Evolutionary conservation across 1,140 invertebrate species (phyloP).

Genomic region (Drosophila persimilis): DNA sequence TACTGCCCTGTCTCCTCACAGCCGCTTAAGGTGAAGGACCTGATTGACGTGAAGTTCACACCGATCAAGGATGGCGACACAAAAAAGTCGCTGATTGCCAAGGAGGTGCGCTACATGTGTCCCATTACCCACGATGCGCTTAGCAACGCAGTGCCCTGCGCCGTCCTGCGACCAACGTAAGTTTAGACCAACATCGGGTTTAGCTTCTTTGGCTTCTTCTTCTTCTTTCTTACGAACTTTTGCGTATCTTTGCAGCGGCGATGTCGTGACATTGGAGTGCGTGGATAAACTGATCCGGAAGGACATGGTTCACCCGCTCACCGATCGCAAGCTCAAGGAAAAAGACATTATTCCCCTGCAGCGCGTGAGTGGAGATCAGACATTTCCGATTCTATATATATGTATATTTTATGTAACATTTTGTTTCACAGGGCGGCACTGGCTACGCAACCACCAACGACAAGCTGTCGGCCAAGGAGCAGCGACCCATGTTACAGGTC

Average conservation of each 20-base stretch:
- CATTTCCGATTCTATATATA: background rate
- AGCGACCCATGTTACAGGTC: constrained; percentile 93
- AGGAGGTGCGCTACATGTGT: constrained; percentile 97
- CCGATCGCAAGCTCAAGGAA: constrained; percentile 93
- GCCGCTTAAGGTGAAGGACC: constrained; percentile 94
- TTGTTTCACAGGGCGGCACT: constrained; percentile 91
- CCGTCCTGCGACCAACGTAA: constrained; percentile 95
- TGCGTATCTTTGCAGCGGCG: constrained; percentile 85
- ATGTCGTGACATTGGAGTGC: constrained; percentile 98
- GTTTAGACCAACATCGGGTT: constrained; percentile 53
- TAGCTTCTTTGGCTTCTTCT: too few species aligned
- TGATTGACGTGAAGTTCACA: constrained; percentile 97
- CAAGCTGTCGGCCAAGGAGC: constrained; percentile 92
- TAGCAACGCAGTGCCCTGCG: constrained; percentile 96
- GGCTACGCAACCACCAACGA: constrained; percentile 95
- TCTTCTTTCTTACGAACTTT: background rate
- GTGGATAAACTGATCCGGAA: constrained; percentile 98
- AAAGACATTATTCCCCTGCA: constrained; percentile 96
- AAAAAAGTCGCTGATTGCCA: constrained; percentile 91
- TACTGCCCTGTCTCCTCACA: constrained; percentile 96
- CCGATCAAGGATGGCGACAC: constrained; percentile 93
- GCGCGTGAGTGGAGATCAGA: constrained; percentile 85
- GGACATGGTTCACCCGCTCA: constrained; percentile 98
- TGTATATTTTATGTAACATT: background rate
- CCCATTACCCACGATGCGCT: constrained; percentile 98